Evolutionary conservation across 2,888 invertebrate genomes (phyloP).

Genomic region (Meghimatium bilineatum): DNA sequence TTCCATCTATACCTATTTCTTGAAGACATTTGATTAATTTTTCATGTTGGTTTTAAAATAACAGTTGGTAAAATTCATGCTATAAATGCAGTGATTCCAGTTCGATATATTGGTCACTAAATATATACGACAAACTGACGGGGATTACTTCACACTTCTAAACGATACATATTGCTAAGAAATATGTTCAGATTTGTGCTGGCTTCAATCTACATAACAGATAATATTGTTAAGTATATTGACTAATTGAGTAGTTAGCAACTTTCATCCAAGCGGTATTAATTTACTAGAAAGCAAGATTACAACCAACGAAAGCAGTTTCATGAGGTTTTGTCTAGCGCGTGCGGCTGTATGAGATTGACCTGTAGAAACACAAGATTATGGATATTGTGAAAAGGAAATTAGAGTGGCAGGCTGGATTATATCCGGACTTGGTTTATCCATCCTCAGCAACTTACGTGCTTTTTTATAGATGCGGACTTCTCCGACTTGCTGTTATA

Average conservation of each 20-base stretch:
- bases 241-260: neutral
- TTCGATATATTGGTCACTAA: too few relatives aligned
- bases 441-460: neutral
- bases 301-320: neutral
- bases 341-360: neutral
- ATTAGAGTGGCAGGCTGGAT: neutral
- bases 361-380: neutral
- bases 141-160: too few relatives aligned
- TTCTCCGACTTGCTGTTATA: neutral
- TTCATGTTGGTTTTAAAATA: too few relatives aligned
- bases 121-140: too few relatives aligned
- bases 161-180: too few relatives aligned
- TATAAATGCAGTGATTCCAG: too few relatives aligned
- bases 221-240: neutral
- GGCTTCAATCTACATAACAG: too few relatives aligned
- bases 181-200: too few relatives aligned
- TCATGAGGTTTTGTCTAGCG: neutral
- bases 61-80: too few relatives aligned
- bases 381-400: neutral
- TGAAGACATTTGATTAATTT: too few relatives aligned
- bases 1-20: too few relatives aligned
- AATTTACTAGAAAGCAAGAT: neutral
- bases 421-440: neutral
- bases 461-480: neutral
- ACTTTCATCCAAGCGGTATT: neutral